Evolutionary conservation across 1,140 invertebrate species (phyloP).

Genomic region (Megalopta genalis): DNA sequence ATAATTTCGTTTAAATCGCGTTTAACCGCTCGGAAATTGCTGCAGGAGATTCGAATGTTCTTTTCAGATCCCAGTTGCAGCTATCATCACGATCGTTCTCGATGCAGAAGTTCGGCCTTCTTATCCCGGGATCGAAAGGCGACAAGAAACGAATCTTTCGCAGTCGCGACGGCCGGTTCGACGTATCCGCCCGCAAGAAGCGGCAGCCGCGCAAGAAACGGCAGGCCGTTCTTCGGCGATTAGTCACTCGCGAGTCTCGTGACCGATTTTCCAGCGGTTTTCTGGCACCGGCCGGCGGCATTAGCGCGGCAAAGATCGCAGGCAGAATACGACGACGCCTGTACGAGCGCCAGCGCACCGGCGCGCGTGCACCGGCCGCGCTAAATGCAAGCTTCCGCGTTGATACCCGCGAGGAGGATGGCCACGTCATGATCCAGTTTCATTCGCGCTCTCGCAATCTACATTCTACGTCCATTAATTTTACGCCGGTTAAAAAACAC

Average conservation of each 20-base stretch:
- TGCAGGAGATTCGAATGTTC: too few species aligned
- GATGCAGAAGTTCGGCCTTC: background rate
- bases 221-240: conserved; percentile 35
- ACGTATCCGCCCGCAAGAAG: conserved; percentile 16
- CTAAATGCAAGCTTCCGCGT: conserved; percentile 57
- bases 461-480: background rate
- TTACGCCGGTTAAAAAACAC: background rate
- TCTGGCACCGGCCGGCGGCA: conserved; percentile 39
- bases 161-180: background rate
- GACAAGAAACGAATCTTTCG: background rate
- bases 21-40: too few species aligned
- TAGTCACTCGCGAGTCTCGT: conserved; percentile 40
- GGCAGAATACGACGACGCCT: conserved; percentile 10
- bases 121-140: background rate
- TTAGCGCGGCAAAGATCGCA: conserved; percentile 8
- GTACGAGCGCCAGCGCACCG: background rate
- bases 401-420: conserved; percentile 1
- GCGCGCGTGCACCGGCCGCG: conserved; percentile 34
- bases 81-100: background rate
- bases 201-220: conserved; percentile 24
- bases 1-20: too few species aligned
- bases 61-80: too few species aligned
- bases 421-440: conserved; percentile 37
- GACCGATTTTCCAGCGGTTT: conserved; percentile 62
- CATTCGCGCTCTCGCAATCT: conserved; percentile 16